Conservation (phyloP, 1,140 invertebrate genomes). For the Bombus pascuorum region DNA sequence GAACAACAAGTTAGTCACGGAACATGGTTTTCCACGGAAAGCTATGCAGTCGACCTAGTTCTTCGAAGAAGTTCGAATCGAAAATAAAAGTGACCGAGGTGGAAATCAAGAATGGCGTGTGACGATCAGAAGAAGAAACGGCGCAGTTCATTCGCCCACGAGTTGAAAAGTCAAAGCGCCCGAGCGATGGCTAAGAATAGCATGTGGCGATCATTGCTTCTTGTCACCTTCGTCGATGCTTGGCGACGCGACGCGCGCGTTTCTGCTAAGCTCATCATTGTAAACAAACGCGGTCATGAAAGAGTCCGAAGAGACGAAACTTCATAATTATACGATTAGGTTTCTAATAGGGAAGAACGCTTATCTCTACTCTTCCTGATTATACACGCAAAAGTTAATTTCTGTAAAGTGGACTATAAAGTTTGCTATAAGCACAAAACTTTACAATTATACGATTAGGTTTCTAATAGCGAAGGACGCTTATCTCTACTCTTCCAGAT, state of each 20-base stretch:
- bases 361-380: too few relatives aligned
- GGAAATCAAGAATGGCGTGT: too few relatives aligned
- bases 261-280: neutral
- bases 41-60: neutral
- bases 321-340: too few relatives aligned
- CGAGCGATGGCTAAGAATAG: conserved; percentile 48
- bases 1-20: conserved; percentile 1
- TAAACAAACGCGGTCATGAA: conserved; percentile 14
- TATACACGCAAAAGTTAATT: too few relatives aligned
- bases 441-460: too few relatives aligned
- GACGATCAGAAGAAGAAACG: conserved; percentile 4
- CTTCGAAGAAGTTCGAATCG: neutral
- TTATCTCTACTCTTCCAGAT: too few relatives aligned
- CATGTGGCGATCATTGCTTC: conserved; percentile 33
- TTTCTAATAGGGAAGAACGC: too few relatives aligned
- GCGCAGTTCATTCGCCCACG: conserved; percentile 44
- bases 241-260: neutral
- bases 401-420: too few relatives aligned
- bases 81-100: conserved; percentile 13
- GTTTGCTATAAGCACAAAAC: too few relatives aligned
- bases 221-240: conserved; percentile 24
- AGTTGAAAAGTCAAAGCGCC: conserved; percentile 47
- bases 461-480: too few relatives aligned
- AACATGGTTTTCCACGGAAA: neutral
- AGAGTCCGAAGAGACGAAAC: neutral